Conservation (phyloP, 2,888 invertebrate species). For the Saturnia pavonia region DNA sequence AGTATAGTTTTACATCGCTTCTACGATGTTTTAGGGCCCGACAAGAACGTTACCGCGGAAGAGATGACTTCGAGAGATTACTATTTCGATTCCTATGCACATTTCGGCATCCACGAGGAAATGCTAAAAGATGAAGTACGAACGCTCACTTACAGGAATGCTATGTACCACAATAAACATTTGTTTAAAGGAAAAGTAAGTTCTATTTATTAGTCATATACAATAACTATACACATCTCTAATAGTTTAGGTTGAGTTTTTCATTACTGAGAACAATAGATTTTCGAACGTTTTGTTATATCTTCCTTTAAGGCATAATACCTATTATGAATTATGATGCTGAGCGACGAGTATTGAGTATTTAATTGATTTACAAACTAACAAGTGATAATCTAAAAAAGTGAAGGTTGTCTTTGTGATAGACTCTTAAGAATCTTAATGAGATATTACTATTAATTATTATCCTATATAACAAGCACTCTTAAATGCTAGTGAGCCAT, state of each 20-base stretch:
- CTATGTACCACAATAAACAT: slow-evolving; percentile 99
- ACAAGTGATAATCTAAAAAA: too few species aligned
- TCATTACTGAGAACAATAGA: neutral
- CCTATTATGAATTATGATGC: neutral
- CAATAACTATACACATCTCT: neutral
- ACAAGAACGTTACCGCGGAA: slow-evolving; percentile 86
- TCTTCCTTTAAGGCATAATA: too few species aligned
- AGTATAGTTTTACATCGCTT: slow-evolving; percentile 29
- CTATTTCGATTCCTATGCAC: slow-evolving; percentile 99
- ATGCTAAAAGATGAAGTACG: slow-evolving; percentile 99
- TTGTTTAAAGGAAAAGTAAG: slow-evolving; percentile 93
- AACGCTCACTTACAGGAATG: slow-evolving; percentile 98
- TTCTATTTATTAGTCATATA: neutral
- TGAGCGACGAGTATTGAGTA: neutral
- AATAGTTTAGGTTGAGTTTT: too few species aligned
- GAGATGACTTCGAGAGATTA: slow-evolving; percentile 99
- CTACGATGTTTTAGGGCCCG: slow-evolving; percentile 59
- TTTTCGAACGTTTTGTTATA: neutral
- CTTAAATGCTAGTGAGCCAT: too few species aligned
- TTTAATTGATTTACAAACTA: neutral
- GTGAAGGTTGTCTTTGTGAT: too few species aligned
- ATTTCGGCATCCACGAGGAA: slow-evolving; percentile 99
- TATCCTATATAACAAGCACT: neutral
- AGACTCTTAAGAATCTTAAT: neutral
- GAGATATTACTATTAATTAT: too few species aligned